These are phyloP conservation scores for Aspidiotus rigidus DNA, from an alignment of 2,888 invertebrate genomes.

Conservation along the genomic window DNA sequence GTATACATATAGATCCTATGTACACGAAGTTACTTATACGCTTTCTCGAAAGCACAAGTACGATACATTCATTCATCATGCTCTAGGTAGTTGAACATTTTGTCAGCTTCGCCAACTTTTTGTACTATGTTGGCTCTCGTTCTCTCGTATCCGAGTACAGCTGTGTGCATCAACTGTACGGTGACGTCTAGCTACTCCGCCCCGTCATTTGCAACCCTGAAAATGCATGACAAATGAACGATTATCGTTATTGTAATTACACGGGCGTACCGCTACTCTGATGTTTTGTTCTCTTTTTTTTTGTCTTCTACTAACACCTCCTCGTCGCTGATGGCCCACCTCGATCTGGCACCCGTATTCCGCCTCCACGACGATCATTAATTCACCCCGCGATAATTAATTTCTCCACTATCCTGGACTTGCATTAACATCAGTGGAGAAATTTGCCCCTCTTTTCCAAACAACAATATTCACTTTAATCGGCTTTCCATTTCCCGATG, in stretches of 20 bases:
- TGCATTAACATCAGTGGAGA: no score
- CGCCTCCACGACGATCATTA: no score
- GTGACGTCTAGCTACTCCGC: slow-evolving; percentile 5
- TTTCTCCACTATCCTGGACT: no score
- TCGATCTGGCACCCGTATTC: no score
- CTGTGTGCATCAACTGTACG: no score
- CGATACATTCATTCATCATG: slow-evolving; percentile 20
- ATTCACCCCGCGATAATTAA: no score
- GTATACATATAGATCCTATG: no score
- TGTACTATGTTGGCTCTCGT: slow-evolving; percentile 16
- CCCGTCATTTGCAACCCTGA: slow-evolving; percentile 25
- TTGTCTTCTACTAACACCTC: background rate
- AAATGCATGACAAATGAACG: slow-evolving; percentile 27
- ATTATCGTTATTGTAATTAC: slow-evolving; percentile 31
- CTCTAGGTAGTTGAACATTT: slow-evolving; percentile 20
- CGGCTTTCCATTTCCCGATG: no score
- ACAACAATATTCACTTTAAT: no score
- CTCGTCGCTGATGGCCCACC: background rate
- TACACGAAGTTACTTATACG: no score
- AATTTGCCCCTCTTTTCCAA: no score
- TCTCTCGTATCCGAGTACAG: background rate
- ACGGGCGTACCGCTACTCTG: background rate
- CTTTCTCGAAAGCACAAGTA: no score
- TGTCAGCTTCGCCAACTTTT: slow-evolving; percentile 6
- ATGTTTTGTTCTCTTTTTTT: background rate